phyloP scores from a whole-genome alignment of 2,888 invertebrate genomes.

The Tetanocera ferruginea region DNA sequence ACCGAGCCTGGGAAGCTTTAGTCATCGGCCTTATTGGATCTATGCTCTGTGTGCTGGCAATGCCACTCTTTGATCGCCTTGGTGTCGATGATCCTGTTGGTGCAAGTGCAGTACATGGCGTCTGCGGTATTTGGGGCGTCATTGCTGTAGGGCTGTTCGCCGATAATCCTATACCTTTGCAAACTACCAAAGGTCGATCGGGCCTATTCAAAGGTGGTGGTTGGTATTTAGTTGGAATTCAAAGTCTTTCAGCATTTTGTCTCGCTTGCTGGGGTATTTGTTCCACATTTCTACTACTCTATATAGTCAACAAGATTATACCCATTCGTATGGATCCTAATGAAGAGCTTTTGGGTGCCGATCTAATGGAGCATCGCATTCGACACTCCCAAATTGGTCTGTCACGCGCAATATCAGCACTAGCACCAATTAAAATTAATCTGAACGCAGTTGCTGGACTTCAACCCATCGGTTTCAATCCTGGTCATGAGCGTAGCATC shows the following conservation, averaged over 20 bases:
- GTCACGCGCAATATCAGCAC: conserved; percentile 81
- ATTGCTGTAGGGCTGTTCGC: conserved; percentile 90
- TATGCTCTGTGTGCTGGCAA: conserved; percentile 77
- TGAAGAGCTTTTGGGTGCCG: conserved; percentile 90
- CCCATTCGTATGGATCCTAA: conserved; percentile 89
- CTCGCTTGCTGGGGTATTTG: conserved; percentile 81
- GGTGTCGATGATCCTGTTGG: conserved; percentile 89
- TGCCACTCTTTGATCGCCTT: conserved; percentile 83
- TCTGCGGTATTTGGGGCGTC: conserved; percentile 78
- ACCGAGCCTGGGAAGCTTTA: conserved; percentile 88
- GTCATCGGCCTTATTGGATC: conserved; percentile 87
- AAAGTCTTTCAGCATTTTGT: conserved; percentile 80
- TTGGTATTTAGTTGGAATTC: conserved; percentile 88
- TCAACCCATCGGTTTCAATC: conserved; percentile 76
- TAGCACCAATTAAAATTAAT: conserved; percentile 76
- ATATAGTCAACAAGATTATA: conserved; percentile 82
- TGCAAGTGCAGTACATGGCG: conserved; percentile 89
- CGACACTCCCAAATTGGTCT: conserved; percentile 78
- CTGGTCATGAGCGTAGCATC: conserved; percentile 72
- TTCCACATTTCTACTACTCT: conserved; percentile 81
- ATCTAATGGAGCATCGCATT: conserved; percentile 88
- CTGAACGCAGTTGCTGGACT: conserved; percentile 62
- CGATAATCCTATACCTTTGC: conserved; percentile 84
- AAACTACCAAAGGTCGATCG: conserved; percentile 82
- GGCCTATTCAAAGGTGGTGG: conserved; percentile 89